phyloP scores from a whole-genome alignment of 2,797 vertebrate genomes.

The Aselliscus stoliczkanus region DNA sequence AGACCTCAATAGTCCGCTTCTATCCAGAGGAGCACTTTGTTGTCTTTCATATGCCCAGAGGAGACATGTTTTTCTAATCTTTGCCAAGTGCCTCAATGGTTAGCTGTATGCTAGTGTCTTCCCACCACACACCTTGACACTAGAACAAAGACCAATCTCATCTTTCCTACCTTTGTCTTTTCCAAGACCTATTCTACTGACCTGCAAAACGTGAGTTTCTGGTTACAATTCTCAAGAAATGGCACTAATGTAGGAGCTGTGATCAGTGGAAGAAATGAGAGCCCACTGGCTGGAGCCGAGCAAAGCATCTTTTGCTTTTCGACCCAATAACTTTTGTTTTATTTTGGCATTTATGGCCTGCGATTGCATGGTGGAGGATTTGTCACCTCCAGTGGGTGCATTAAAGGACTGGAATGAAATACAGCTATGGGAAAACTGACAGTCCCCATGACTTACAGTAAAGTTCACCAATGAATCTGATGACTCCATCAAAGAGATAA shows the following conservation, averaged over 20 bases:
- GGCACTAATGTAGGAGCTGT: not conserved
- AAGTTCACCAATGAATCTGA: not conserved
- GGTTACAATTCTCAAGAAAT: not conserved
- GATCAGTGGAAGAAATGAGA: not conserved
- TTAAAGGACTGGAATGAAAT: slow-evolving; percentile 50
- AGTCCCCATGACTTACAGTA: not conserved
- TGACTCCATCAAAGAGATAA: not conserved
- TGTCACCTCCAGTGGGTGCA: not conserved
- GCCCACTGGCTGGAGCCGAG: not conserved
- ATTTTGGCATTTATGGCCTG: not conserved
- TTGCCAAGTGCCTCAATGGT: not conserved
- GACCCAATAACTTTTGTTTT: not conserved
- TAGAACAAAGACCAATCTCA: not conserved
- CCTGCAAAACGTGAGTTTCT: not conserved
- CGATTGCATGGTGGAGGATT: slow-evolving; percentile 17
- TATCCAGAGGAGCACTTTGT: not conserved
- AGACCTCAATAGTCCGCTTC: not conserved
- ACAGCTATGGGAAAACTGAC: rapidly evolving
- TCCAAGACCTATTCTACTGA: not conserved
- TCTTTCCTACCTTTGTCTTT: not conserved
- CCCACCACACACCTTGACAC: no score
- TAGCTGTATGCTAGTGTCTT: not conserved
- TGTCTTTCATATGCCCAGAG: not conserved
- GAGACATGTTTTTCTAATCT: not conserved
- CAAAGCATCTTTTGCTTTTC: not conserved